Base-by-base conservation (phyloP, 1,140 invertebrate genomes). In the Pachyrhynchus sulphureomaculatus region DNA sequence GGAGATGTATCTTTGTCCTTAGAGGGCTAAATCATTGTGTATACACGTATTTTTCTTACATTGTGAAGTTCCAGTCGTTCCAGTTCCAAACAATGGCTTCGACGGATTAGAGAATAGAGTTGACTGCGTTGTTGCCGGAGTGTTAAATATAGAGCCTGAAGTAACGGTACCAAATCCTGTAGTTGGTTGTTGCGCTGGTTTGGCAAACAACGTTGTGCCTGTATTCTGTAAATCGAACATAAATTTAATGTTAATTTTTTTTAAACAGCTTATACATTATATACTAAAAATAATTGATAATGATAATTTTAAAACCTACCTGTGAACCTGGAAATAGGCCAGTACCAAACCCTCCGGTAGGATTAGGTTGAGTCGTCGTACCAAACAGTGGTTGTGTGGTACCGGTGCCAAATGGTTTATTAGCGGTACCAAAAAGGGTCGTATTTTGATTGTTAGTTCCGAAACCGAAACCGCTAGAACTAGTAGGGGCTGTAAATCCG, bases 81-180 rank as follows among this genome's bases (percentile, higher is more conserved):
- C 74, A n/a, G 80, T 78, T 2, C 82, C 84, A 69, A 88, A 81
- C 36, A 72, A 72, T 18, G 75, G 69, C 33, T 79, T 75, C 12
- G 76, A 58, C 8, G 61, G 52, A 55, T 67, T 67, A 54, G 57
- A 62, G 68, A 72, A 74, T 66, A 79, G 57, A 51, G 47, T 68
- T 17, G 67, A 39, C 52, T 68, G 68, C n/a, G 70, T 70, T 5
- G 70, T 54, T 18, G 66, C 60, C 1, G 70, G 55, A 10, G 60
- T 53, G 51, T 60, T 66, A 49, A 71, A 71, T 8, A 53, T 37
- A 52, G 71, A 72, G n/a, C 66, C 61, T 8, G 62, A 17, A 20
- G 42, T 51, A 0, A 24, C 49, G 17, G 68, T 51, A 17, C 58
- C 67, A 49, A 68, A 68, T 18, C 63, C 68, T 24, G 60, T 60